Evolutionary conservation across 2,113 vertebrate genomes (phyloP).

Genomic region (Cettia cetti): DNA sequence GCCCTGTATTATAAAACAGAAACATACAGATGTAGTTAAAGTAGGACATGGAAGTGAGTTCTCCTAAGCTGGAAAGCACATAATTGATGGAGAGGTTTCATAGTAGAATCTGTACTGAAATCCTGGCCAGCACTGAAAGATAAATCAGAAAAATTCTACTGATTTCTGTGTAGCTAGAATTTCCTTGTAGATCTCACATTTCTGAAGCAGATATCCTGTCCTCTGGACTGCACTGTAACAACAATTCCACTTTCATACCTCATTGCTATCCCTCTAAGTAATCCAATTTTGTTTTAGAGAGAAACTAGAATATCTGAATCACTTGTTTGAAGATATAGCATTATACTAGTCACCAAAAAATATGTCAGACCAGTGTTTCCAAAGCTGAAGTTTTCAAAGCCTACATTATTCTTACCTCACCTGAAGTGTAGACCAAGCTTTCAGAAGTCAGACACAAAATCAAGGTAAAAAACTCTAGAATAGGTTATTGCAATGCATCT

Average conservation of each 20-base stretch:
- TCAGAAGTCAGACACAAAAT: background rate
- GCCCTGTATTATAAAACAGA: background rate
- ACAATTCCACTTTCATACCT: background rate
- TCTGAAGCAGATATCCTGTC: background rate
- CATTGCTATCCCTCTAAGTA: background rate
- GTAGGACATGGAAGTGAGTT: background rate
- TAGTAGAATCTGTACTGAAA: background rate
- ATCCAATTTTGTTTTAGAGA: background rate
- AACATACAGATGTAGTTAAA: background rate
- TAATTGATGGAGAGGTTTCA: background rate
- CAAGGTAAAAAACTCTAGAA: background rate
- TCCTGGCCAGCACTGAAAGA: background rate
- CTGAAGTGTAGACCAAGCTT: background rate
- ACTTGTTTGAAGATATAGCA: background rate
- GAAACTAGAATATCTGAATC: background rate
- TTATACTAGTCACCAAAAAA: background rate
- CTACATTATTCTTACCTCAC: background rate
- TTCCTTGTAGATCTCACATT: background rate
- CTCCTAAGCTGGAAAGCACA: background rate
- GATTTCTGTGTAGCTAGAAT: background rate
- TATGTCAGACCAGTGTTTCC: background rate
- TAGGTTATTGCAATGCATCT: background rate
- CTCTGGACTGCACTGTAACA: background rate
- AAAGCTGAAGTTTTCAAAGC: background rate
- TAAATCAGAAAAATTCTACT: background rate